Conservation (phyloP, 1,140 invertebrate genomes). For the Zaprionus inermis region DNA sequence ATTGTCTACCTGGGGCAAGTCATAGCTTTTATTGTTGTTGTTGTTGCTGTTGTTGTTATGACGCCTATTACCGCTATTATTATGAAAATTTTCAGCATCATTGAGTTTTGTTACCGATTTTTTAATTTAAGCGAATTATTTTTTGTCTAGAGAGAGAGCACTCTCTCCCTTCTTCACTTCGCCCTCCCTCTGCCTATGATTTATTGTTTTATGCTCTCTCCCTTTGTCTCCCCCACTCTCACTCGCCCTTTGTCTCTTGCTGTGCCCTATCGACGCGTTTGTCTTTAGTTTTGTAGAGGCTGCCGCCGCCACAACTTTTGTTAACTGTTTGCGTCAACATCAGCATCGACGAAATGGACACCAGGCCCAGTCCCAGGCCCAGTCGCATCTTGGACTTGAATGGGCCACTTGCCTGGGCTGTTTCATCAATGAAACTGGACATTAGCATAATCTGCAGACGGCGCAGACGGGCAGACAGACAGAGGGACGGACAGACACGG, state of each 20-base stretch:
- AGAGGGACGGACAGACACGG: neutral
- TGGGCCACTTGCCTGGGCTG: slow-evolving; percentile 62
- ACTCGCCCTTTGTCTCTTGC: neutral
- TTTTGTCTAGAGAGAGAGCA: slow-evolving; percentile 19
- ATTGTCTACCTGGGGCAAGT: neutral
- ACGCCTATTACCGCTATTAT: slow-evolving; percentile 78
- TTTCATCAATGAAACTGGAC: slow-evolving; percentile 77
- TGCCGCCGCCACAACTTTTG: slow-evolving; percentile 27
- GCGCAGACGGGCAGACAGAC: slow-evolving; percentile 1
- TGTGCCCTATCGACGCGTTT: neutral
- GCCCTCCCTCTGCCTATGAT: neutral
- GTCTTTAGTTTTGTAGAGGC: slow-evolving; percentile 36
- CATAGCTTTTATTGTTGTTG: neutral
- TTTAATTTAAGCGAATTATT: slow-evolving; percentile 81
- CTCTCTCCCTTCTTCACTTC: slow-evolving; percentile 1
- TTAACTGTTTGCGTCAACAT: slow-evolving; percentile 79
- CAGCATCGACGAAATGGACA: neutral
- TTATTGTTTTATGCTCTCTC: neutral
- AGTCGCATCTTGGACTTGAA: slow-evolving; percentile 46
- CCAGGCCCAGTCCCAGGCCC: neutral
- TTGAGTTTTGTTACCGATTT: slow-evolving; percentile 82
- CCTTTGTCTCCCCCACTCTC: neutral
- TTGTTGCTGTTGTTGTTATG: slow-evolving; percentile 61
- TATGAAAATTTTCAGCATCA: slow-evolving; percentile 83
- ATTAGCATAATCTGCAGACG: slow-evolving; percentile 68